Evolutionary conservation across 2,888 invertebrate species (phyloP), one percentile per base, ranked within the genome.

Genomic region (Diarsia dahlii): DNA sequence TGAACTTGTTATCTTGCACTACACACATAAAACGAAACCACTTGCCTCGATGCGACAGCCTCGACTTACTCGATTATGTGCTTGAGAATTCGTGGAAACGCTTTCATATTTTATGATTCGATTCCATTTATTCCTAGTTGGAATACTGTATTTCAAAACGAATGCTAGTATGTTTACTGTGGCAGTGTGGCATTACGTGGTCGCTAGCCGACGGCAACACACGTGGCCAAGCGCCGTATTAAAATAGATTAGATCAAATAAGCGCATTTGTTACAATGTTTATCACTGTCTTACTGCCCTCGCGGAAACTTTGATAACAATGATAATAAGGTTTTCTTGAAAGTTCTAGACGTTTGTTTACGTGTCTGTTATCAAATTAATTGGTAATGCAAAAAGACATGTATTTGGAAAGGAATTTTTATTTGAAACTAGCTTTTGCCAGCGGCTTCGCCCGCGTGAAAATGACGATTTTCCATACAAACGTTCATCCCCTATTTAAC

Each of bases 161-260:
- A 28, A 58, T 58, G 58, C 15, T 6, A 58, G 15, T 60, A 34
- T 45, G 45, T 63, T 13, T 63, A 45, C 13, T 63, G 10, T n/a
- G 39, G 60, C 28, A 48, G 45, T 60, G 68, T 45, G 62, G 63
- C 45, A 48, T 52, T 60, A 71, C 62, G 39, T 34, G 23, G 63
- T 65, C 50, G 65, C 58, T 65, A 52, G 34, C 23, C 68, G 63
- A 52, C 46, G 39, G 45, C 63, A 60, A 48, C 67, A 79, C 78
- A 84, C 80, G 86, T 86, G 80, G 77, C 23, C 66, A 48, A 63
- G 18, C 65, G 52, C 54, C 58, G 56, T 85, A 80, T 80, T 83
- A 76, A 34, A 60, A 78, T 81, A 82, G 81, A 84, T 84, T 75
- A 82, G 79, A 86, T 77, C 62, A 72, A 82, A 2, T 70, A 77